A percentile compares a stretch with the other conserved stretches of the same genome.
phyloP scores from a whole-genome alignment of 2,113 vertebrate genomes.

The Ondatra zibethicus region DNA sequence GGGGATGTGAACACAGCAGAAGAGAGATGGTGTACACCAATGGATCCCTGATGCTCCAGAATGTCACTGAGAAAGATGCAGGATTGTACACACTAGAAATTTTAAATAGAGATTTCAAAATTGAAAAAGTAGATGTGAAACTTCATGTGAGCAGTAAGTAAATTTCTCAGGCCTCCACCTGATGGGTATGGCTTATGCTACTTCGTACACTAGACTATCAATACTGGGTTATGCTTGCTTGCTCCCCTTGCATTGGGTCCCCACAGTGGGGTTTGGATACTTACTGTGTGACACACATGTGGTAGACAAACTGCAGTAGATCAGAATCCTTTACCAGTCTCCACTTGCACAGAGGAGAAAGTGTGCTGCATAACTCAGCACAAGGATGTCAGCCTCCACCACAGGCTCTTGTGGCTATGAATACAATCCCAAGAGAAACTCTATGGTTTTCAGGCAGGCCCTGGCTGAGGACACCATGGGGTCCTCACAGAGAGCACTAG shows the following conservation, averaged over 20 bases:
- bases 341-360: background rate
- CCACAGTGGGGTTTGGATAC: background rate
- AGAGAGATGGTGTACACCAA: background rate
- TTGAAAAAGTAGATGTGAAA: background rate
- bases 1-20: background rate
- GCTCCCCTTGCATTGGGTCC: background rate
- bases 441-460: background rate
- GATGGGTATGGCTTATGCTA: background rate
- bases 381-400: background rate
- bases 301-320: background rate
- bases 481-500: background rate
- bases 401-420: background rate
- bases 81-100: background rate
- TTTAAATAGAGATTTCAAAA: background rate
- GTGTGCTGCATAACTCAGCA: background rate
- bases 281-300: background rate
- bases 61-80: background rate
- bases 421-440: background rate
- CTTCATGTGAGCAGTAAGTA: background rate
- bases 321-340: background rate
- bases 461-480: background rate
- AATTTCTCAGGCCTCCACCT: background rate
- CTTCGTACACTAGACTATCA: background rate
- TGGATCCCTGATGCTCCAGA: background rate
- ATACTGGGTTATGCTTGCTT: accelerated